Percentiles rank a stretch among this genome's conserved stretches.
Evolutionary conservation across 1,140 invertebrate genomes (phyloP).

Genomic region (Harlomillsia oculata): DNA sequence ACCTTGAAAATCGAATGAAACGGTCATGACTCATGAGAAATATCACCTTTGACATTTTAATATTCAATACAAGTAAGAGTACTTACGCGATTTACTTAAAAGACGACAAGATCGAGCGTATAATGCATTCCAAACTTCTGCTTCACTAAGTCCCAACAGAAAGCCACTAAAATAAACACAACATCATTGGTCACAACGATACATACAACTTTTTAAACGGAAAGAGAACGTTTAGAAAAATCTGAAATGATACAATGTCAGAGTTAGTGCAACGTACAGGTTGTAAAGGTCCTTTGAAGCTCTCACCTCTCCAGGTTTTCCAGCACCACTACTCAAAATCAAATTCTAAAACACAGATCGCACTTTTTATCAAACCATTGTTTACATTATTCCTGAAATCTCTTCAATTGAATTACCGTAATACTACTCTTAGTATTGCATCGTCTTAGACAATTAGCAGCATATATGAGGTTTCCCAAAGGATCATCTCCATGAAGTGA

Average conservation of each 20-base stretch:
- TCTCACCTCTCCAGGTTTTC: slow-evolving; percentile 9
- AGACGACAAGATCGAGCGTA: no score
- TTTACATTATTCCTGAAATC: not conserved
- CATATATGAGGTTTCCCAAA: slow-evolving; percentile 28
- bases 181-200: not conserved
- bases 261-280: no score
- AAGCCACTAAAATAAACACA: slow-evolving; percentile 17
- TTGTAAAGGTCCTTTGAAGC: slow-evolving; percentile 23
- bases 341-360: slow-evolving; percentile 18
- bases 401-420: slow-evolving; percentile 14
- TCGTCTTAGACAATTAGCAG: slow-evolving; percentile 14
- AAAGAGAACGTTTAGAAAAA: no score
- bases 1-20: no score
- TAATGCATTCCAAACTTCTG: no score
- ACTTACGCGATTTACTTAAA: no score
- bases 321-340: slow-evolving; percentile 24
- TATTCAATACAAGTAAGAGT: no score
- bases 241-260: no score
- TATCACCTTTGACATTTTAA: no score
- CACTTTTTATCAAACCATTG: not conserved
- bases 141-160: slow-evolving; percentile 21
- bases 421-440: slow-evolving; percentile 20
- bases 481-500: slow-evolving; percentile 25
- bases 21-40: no score
- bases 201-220: not conserved